phyloP scores from a whole-genome alignment of 2,797 vertebrate species.

The Pogoniulus pusillus region DNA sequence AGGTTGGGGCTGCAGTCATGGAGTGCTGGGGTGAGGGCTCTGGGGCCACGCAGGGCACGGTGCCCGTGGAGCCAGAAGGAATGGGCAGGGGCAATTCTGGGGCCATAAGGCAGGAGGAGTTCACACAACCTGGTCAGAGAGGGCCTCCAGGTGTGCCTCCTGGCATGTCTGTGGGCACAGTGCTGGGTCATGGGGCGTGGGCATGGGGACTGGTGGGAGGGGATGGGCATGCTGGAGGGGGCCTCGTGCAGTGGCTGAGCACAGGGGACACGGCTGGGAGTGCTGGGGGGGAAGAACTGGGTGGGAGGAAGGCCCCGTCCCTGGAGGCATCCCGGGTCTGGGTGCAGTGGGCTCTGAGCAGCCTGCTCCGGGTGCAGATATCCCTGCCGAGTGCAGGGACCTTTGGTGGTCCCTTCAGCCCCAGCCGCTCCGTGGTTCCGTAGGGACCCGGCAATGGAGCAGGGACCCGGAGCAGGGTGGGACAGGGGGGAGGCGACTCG shows the following conservation, averaged over 20 bases:
- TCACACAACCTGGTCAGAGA: background rate
- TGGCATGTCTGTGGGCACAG: background rate
- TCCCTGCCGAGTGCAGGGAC: no score
- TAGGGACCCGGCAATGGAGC: background rate
- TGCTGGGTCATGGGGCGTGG: background rate
- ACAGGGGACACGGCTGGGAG: background rate
- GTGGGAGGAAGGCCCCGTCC: background rate
- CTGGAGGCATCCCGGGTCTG: no score
- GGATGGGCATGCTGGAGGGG: background rate
- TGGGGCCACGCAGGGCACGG: background rate
- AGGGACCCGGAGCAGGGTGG: background rate
- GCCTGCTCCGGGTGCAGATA: no score
- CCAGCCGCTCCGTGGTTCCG: no score
- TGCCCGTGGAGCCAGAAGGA: background rate
- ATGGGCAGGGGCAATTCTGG: background rate
- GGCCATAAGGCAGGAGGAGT: background rate
- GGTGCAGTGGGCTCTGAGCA: no score
- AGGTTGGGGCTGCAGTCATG: background rate
- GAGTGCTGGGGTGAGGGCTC: background rate
- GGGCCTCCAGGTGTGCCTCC: background rate
- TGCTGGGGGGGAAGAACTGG: background rate
- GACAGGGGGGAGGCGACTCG: background rate
- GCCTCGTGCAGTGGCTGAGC: background rate
- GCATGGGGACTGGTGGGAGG: rapidly evolving
- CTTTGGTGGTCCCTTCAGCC: no score